These are phyloP conservation scores for Hormiphora californensis DNA, from an alignment of 37 sponge, comb jelly and placozoan species.

Conservation along the genomic window DNA sequence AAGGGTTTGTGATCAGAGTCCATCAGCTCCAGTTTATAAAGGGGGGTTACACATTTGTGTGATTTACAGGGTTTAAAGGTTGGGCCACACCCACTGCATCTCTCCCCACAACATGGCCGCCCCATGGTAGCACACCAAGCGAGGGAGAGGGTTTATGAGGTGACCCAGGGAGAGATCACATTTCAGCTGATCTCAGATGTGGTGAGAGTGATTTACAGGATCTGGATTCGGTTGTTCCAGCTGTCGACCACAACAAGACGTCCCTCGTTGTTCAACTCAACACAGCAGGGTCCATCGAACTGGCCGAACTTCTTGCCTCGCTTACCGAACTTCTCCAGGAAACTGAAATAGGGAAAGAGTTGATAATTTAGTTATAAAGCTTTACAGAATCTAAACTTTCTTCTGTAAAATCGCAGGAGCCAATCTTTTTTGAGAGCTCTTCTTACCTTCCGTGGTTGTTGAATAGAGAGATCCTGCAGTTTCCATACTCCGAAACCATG, in stretches of 20 bases:
- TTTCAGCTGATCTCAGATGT: too few species aligned
- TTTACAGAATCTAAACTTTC: neutral
- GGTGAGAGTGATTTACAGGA: slow-evolving; percentile 49
- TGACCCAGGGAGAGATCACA: too few species aligned
- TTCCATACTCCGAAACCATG: slow-evolving; percentile 41
- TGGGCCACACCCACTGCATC: too few species aligned
- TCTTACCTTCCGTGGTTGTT: slow-evolving; percentile 40
- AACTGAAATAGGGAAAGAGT: neutral
- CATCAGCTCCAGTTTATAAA: too few species aligned
- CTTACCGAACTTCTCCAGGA: slow-evolving; percentile 17
- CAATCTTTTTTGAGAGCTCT: too few species aligned
- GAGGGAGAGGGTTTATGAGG: too few species aligned
- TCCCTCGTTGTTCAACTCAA: slow-evolving; percentile 45
- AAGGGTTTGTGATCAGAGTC: too few species aligned
- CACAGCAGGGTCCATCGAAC: slow-evolving; percentile 46
- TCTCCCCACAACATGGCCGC: too few species aligned
- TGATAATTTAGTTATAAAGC: neutral
- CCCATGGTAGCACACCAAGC: too few species aligned
- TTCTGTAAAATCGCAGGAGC: neutral
- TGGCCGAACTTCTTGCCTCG: slow-evolving; percentile 49
- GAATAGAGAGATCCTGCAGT: slow-evolving; percentile 51
- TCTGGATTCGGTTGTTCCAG: slow-evolving; percentile 54
- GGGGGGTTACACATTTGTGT: too few species aligned
- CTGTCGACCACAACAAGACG: slow-evolving; percentile 40
- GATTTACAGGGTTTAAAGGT: too few species aligned